Evolutionary conservation across 2,797 vertebrate genomes (phyloP), one percentile per base, ranked within the genome.

Genomic region (Coregonus suidteri): DNA sequence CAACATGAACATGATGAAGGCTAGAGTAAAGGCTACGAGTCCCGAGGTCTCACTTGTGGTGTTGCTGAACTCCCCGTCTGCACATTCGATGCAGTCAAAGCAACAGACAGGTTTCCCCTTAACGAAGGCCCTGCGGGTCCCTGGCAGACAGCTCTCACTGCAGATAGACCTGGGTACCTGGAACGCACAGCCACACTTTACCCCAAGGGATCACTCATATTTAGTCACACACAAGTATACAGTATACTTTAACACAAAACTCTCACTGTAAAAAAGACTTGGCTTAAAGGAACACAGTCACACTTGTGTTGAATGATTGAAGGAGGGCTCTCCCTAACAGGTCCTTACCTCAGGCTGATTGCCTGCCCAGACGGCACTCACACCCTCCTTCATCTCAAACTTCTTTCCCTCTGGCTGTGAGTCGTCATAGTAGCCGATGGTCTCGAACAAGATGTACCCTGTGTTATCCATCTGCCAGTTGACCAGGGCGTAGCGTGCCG

Each of bases 61-160:
- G 85, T 94, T 94, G 91, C 93, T 95, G 87, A 93, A 92, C 82
- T 94, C 90, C 71, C 93, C 93, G 0, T 93, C 93, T 75, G 93
- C 92, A 82, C 94, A 95, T 41, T 84, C 54, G 62, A 93, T 91
- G 85, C 94, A 95, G 75, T 93, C 93, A 75, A 95, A 95, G 81
- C 94, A 95, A 84, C 94, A 95, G 76, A 93, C 71, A 1, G 94
- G 93, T 66, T 93, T 95, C 30, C 92, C 93, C 80, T 94, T 95
- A 5, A 92, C 83, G 37, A 93, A 90, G 31, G 93, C 93, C 53
- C 85, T 90, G 3, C 88, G 91, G 18, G 93, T 93, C 20, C 94
- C 94, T 14, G 92, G 91, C 66, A 84, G 77, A 79, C 94, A 95
- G 78, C 84, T 92, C 69, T 94, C 89, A 88, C 93, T 95, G 88